A percentile compares a stretch with the other conserved stretches of the same genome.
Evolutionary conservation across 2,888 invertebrate genomes (phyloP).

Genomic region (Clepsis dumicolana): DNA sequence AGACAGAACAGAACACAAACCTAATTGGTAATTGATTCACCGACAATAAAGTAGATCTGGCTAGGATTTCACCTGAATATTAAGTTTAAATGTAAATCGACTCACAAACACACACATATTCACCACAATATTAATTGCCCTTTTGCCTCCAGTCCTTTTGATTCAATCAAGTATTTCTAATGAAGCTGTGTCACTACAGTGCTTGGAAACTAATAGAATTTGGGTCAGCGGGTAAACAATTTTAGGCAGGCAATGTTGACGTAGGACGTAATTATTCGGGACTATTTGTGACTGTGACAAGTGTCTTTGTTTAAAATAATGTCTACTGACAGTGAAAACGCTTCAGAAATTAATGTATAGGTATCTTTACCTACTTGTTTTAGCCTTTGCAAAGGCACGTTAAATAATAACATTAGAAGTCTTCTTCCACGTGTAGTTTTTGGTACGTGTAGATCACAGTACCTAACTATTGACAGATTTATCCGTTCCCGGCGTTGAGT

Average conservation of each 20-base stretch:
- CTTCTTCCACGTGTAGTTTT: too few species aligned
- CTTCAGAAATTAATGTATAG: too few species aligned
- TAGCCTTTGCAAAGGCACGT: too few species aligned
- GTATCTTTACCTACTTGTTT: too few species aligned
- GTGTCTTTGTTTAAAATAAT: slow-evolving; percentile 5
- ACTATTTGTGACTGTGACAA: slow-evolving; percentile 8
- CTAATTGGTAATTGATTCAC: neutral
- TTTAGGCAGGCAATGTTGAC: slow-evolving; percentile 19
- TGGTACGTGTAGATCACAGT: too few species aligned
- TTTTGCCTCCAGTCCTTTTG: neutral
- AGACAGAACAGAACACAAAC: too few species aligned
- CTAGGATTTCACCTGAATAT: neutral
- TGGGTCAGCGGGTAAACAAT: slow-evolving; percentile 20
- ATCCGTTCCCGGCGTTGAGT: too few species aligned
- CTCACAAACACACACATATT: neutral
- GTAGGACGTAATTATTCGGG: neutral
- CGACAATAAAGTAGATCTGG: neutral
- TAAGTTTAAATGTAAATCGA: neutral
- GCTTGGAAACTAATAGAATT: slow-evolving; percentile 9
- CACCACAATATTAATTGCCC: neutral
- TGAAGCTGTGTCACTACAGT: neutral
- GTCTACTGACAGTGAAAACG: slow-evolving; percentile 8
- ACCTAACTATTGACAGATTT: too few species aligned
- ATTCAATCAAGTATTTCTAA: neutral
- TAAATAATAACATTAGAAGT: too few species aligned